Evolutionary conservation across 2,113 vertebrate genomes (phyloP).

Genomic region (Odobenus rosmarus): DNA sequence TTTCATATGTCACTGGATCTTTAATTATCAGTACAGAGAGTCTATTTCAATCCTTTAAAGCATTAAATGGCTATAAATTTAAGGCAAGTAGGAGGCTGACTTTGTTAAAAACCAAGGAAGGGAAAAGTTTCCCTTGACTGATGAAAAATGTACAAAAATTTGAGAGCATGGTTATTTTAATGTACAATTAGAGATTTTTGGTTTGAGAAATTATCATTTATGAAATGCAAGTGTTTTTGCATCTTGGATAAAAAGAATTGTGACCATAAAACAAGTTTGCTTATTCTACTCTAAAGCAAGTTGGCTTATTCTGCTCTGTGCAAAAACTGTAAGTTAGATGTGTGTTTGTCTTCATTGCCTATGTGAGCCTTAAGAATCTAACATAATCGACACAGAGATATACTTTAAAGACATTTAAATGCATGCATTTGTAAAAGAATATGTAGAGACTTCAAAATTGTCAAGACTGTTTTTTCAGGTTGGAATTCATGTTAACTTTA

Average conservation of each 20-base stretch:
- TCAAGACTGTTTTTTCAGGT: not conserved
- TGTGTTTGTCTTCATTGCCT: not conserved
- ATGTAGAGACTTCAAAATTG: not conserved
- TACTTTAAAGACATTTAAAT: not conserved
- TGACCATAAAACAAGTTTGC: not conserved
- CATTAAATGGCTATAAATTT: slow-evolving; percentile 48
- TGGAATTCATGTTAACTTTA: slow-evolving; percentile 19
- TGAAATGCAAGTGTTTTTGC: not conserved
- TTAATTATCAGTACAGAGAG: slow-evolving; percentile 31
- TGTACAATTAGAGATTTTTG: not conserved
- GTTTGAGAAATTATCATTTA: not conserved
- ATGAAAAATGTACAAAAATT: slow-evolving; percentile 31
- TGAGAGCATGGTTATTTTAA: not conserved
- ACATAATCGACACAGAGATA: not conserved
- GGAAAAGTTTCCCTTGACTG: slow-evolving; percentile 13
- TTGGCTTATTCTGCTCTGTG: not conserved
- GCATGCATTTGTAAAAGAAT: not conserved
- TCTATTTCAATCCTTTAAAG: slow-evolving; percentile 47
- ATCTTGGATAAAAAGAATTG: not conserved
- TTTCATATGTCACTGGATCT: not conserved
- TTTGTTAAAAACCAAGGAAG: slow-evolving; percentile 38
- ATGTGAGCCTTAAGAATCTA: not conserved
- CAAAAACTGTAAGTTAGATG: not conserved
- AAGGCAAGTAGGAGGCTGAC: slow-evolving; percentile 33
- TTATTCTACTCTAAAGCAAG: not conserved